Conservation (phyloP, 1,140 invertebrate species). For the Drosophila pandora region DNA sequence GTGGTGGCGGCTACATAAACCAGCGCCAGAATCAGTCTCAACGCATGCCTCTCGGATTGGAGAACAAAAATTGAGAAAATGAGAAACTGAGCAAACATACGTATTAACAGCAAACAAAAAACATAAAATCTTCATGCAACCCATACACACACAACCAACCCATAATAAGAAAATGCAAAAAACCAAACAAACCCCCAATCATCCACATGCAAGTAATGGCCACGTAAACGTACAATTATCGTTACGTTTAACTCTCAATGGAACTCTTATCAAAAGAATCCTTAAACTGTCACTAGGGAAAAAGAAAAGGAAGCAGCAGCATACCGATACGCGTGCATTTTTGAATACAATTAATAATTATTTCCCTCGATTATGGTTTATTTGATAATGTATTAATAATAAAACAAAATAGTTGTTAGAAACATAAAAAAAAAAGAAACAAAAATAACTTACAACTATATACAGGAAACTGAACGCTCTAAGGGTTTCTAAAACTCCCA, state of each 20-base stretch:
- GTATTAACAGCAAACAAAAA: conserved; percentile 57
- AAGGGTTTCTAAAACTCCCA: conserved; percentile 70
- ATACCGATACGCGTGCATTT: conserved; percentile 51
- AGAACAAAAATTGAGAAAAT: conserved; percentile 74
- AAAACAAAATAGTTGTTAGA: conserved; percentile 69
- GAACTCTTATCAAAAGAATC: conserved; percentile 36
- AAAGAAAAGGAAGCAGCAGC: conserved; percentile 23
- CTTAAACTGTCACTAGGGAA: conserved; percentile 20
- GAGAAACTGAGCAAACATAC: conserved; percentile 41
- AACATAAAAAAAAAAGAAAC: conserved; percentile 23
- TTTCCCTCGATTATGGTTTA: conserved; percentile 72
- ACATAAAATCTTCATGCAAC: conserved; percentile 51
- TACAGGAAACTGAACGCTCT: conserved; percentile 56
- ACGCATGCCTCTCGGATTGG: conserved; percentile 72
- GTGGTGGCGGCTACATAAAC: conserved; percentile 62
- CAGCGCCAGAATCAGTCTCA: conserved; percentile 70
- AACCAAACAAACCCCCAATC: conserved; percentile 24
- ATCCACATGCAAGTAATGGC: conserved; percentile 51
- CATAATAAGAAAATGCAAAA: conserved; percentile 15
- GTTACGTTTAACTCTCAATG: conserved; percentile 59
- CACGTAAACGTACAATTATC: conserved; percentile 69
- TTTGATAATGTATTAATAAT: conserved; percentile 76
- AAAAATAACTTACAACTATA: conserved; percentile 32
- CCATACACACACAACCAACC: conserved; percentile 42
- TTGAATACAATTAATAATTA: conserved; percentile 66